phyloP scores from a whole-genome alignment of 2,888 invertebrate genomes.

The Thymelicus acteon region DNA sequence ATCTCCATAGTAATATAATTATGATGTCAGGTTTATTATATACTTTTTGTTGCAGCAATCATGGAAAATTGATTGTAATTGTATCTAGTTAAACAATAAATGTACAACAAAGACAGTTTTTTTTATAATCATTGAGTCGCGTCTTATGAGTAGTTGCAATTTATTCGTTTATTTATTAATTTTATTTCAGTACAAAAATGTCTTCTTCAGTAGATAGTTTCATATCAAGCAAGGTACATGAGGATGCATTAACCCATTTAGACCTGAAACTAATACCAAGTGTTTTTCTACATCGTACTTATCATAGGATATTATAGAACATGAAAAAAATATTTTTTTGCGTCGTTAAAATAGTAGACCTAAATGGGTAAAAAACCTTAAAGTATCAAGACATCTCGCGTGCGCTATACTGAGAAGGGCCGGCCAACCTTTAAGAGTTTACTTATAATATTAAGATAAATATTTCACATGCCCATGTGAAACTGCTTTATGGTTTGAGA shows the following conservation, averaged over 20 bases:
- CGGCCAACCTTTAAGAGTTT: conserved; percentile 70
- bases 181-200: too few relatives aligned
- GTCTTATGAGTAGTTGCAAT: too few relatives aligned
- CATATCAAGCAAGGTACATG: too few relatives aligned
- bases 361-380: not conserved
- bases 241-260: too few relatives aligned
- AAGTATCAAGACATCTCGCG: conserved; percentile 59
- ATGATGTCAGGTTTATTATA: not conserved
- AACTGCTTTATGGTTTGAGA: conserved; percentile 83
- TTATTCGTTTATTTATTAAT: too few relatives aligned
- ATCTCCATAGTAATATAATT: not conserved
- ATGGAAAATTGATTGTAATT: not conserved
- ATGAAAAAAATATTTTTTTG: too few relatives aligned
- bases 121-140: not conserved
- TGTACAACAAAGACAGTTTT: not conserved
- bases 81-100: conserved; percentile 5
- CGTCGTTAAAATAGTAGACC: too few relatives aligned
- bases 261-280: too few relatives aligned
- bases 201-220: too few relatives aligned
- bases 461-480: conserved; percentile 83
- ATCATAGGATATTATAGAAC: too few relatives aligned
- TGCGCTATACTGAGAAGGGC: conserved; percentile 48
- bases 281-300: too few relatives aligned
- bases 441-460: conserved; percentile 85
- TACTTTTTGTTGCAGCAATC: not conserved